Conservation (phyloP, 2,888 invertebrate species). For the Ethmia dodecea region DNA sequence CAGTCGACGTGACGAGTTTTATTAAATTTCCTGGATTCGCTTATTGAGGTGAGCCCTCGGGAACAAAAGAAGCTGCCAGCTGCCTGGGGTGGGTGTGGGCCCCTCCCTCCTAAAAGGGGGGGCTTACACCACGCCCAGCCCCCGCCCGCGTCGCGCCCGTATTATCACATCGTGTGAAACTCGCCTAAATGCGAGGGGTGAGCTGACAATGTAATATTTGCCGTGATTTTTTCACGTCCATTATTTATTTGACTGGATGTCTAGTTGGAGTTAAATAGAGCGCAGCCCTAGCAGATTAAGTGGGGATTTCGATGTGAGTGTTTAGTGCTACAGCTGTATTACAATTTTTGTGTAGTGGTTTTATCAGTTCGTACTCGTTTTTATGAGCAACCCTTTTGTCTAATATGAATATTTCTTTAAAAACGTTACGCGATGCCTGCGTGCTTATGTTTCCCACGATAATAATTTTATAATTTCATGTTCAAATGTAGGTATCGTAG, state of each 20-base stretch:
- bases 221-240: slow-evolving; percentile 55
- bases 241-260: slow-evolving; percentile 36
- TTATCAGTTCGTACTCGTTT: slow-evolving; percentile 22
- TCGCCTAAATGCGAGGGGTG: slow-evolving; percentile 51
- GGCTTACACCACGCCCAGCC: slow-evolving; percentile 51
- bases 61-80: slow-evolving; percentile 49
- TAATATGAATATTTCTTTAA: no score
- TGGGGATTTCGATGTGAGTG: slow-evolving; percentile 54
- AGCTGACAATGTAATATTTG: slow-evolving; percentile 58
- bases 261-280: slow-evolving; percentile 61
- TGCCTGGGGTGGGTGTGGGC: slow-evolving; percentile 54
- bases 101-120: slow-evolving; percentile 5
- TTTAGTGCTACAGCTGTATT: slow-evolving; percentile 28
- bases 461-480: no score
- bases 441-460: no score
- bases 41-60: slow-evolving; percentile 43
- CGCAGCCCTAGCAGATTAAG: slow-evolving; percentile 53
- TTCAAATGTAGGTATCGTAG: no score
- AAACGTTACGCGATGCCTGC: no score
- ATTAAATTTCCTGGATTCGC: slow-evolving; percentile 53
- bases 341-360: slow-evolving; percentile 32
- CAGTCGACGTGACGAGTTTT: slow-evolving; percentile 39
- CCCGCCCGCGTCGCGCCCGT: slow-evolving; percentile 29
- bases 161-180: slow-evolving; percentile 65
- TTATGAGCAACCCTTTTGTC: no score